Evolutionary conservation across 2,888 invertebrate genomes (phyloP).

Genomic region (Drosophila sordidula): DNA sequence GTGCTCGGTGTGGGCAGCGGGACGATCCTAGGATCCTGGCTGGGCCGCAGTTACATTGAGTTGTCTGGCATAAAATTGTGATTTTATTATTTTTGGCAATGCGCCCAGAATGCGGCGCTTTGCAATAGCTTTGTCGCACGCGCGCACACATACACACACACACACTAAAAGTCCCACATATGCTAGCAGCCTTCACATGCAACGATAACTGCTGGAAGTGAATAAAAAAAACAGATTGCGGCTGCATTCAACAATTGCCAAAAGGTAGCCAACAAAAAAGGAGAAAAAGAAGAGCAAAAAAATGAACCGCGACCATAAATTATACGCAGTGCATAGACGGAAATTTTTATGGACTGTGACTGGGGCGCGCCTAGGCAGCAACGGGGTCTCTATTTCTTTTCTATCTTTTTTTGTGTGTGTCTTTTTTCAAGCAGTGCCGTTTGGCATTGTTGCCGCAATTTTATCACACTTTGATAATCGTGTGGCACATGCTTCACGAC

Average conservation of each 20-base stretch:
- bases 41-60: slow-evolving; percentile 54
- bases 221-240: slow-evolving; percentile 57
- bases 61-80: slow-evolving; percentile 69
- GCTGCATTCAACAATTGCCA: slow-evolving; percentile 72
- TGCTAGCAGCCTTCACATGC: slow-evolving; percentile 48
- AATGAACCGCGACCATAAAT: slow-evolving; percentile 60
- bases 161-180: slow-evolving; percentile 42
- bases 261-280: slow-evolving; percentile 45
- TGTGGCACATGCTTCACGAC: slow-evolving; percentile 67
- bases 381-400: slow-evolving; percentile 17
- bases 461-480: slow-evolving; percentile 78
- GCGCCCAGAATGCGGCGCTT: slow-evolving; percentile 62
- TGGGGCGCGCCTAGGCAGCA: slow-evolving; percentile 29
- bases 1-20: slow-evolving; percentile 15
- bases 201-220: slow-evolving; percentile 27
- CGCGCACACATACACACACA: slow-evolving; percentile 18
- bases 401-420: slow-evolving; percentile 16
- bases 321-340: slow-evolving; percentile 73
- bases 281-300: slow-evolving; percentile 6
- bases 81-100: slow-evolving; percentile 79
- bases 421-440: slow-evolving; percentile 14
- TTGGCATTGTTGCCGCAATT: slow-evolving; percentile 61
- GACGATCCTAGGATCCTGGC: slow-evolving; percentile 44
- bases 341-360: slow-evolving; percentile 69
- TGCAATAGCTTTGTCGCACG: slow-evolving; percentile 36